Percentiles rank a stretch among this genome's conserved stretches.
Evolutionary conservation across 2,888 invertebrate genomes (phyloP).

Genomic region (Sicus ferrugineus): DNA sequence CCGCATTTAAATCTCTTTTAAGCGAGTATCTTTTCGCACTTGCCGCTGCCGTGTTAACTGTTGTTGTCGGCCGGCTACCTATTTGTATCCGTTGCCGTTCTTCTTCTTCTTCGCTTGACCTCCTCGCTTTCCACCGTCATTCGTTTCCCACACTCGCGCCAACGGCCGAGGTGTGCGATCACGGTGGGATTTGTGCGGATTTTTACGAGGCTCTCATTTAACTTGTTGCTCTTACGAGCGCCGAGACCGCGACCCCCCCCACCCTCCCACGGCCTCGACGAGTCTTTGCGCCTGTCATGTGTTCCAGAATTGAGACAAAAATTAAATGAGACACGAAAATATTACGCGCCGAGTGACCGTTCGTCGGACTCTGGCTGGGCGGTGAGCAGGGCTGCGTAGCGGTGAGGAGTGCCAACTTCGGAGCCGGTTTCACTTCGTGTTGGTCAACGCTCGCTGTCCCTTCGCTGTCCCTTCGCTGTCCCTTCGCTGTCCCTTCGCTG

Average conservation of each 20-base stretch:
- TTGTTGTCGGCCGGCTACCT: too few relatives aligned
- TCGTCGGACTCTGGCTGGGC: neutral
- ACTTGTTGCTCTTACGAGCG: neutral
- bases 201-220: slow-evolving; percentile 23
- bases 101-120: too few relatives aligned
- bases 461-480: too few relatives aligned
- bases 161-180: slow-evolving; percentile 30
- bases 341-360: slow-evolving; percentile 19
- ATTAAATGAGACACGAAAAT: slow-evolving; percentile 36
- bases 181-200: slow-evolving; percentile 33
- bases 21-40: too few relatives aligned
- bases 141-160: slow-evolving; percentile 19
- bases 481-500: too few relatives aligned
- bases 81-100: too few relatives aligned
- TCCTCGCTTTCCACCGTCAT: too few relatives aligned
- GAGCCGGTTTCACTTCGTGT: too few relatives aligned
- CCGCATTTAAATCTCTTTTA: too few relatives aligned
- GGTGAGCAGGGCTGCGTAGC: neutral
- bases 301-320: slow-evolving; percentile 34
- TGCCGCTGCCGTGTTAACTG: too few relatives aligned
- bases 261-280: neutral
- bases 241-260: neutral
- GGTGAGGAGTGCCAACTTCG: too few relatives aligned
- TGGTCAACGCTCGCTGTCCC: too few relatives aligned
- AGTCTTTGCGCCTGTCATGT: neutral